Conservation (phyloP, 2,797 vertebrate genomes). For the Rousettus madagascariensis region DNA sequence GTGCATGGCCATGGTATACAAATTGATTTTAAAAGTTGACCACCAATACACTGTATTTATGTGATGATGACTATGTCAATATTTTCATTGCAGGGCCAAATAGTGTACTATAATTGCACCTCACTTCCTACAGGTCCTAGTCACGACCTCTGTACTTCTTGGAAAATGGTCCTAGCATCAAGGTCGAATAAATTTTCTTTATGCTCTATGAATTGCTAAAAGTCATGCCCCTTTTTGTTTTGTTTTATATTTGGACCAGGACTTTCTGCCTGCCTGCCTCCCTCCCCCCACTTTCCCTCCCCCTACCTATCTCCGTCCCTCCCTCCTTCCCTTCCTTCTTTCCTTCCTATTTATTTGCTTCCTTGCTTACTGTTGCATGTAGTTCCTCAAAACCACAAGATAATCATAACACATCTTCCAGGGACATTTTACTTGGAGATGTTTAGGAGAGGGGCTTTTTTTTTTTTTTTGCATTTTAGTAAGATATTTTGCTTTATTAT, state of each 20-base stretch:
- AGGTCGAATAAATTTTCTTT: conserved; percentile 34
- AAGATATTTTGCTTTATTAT: neutral
- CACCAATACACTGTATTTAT: neutral
- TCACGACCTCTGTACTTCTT: neutral
- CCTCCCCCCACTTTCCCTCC: neutral
- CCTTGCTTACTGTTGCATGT: neutral
- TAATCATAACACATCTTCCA: conserved; percentile 47
- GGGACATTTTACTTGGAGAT: conserved; percentile 3
- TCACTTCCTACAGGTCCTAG: neutral
- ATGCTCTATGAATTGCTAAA: neutral
- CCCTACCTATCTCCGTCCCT: neutral
- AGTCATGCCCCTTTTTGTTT: conserved; percentile 3
- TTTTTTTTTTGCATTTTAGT: neutral
- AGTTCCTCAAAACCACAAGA: neutral
- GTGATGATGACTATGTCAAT: conserved; percentile 28
- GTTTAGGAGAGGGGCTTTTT: neutral
- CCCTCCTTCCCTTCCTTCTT: neutral
- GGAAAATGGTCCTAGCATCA: conserved; percentile 33
- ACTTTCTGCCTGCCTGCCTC: neutral
- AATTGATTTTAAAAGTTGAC: conserved; percentile 32
- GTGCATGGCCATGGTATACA: neutral
- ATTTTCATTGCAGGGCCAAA: conserved; percentile 25
- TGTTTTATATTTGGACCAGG: neutral
- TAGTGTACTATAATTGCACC: conserved; percentile 7
- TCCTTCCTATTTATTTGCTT: neutral